Evolutionary conservation across 2,888 invertebrate species (phyloP), one percentile per base, ranked within the genome.

Genomic region (Pterostichus niger): DNA sequence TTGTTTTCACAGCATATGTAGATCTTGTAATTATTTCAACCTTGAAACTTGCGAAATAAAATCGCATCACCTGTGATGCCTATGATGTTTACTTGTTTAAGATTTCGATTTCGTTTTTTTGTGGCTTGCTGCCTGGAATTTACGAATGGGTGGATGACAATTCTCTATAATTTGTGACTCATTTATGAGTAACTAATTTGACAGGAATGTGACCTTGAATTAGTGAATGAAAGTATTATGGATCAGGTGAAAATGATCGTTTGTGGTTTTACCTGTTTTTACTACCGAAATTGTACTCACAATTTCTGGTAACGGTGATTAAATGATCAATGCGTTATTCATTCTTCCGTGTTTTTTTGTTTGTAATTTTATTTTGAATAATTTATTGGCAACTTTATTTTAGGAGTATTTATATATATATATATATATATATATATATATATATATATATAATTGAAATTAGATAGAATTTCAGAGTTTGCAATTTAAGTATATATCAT

Each of bases 131-230:
- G 9, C 44, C 11, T 40, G 13, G 68, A 35, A 68, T 68, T 68
- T 17, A 17, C 44, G 13, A 61, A 61, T 61, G 61, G 35, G 64
- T 64, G 64, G 68, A 68, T 61, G 31, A n/a, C n/a, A 17, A 44
- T 17, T 68, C 13, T 44, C n/a, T 44, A 13, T 44, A 35, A 59
- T 44, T 64, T 64, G 68, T 68, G 44, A 68, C 13, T 68, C 68
- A 68, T 13, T 61, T 56, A 24, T 6, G 31, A 31, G 61, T 35
- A 61, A 24, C 35, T 35, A 61, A 61, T 61, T 61, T 61, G n/a
- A 33, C n/a, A n/a, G 61, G 61, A 3, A 61, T 61, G 31, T 61
- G 61, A 61, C 61, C 61, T 61, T 61, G 61, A n/a, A 61, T n/a
- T 13, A 9, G 61, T 11, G 31, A 61, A 61, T 61, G 61, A 61